phyloP scores from a whole-genome alignment of 2,888 invertebrate species.

The Nasonovia ribisnigri region DNA sequence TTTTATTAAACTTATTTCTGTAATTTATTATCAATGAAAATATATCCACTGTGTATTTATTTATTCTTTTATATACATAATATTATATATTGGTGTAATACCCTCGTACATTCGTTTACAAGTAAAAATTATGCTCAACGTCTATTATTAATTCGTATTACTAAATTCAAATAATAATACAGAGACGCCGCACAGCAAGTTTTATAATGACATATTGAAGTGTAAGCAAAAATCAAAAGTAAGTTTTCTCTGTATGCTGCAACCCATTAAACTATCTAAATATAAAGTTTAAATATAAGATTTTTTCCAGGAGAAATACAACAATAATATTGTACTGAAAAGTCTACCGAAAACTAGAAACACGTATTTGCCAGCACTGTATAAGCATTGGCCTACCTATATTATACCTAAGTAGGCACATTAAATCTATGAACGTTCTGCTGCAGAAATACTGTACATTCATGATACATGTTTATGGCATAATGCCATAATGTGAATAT shows the following conservation, averaged over 20 bases:
- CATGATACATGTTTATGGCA: not conserved
- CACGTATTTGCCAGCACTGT: not conserved
- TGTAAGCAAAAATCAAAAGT: not conserved
- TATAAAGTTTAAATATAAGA: no score
- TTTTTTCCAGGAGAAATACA: not conserved
- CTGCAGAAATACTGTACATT: not conserved
- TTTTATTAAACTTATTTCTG: no score
- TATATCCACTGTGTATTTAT: no score
- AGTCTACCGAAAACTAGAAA: not conserved
- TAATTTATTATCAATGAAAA: no score
- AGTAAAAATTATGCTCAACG: not conserved
- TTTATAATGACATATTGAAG: not conserved
- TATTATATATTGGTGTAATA: not conserved
- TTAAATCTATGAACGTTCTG: not conserved
- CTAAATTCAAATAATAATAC: not conserved
- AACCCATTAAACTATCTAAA: no score
- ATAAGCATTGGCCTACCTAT: not conserved
- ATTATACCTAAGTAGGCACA: not conserved
- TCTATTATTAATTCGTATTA: not conserved
- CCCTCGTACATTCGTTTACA: not conserved
- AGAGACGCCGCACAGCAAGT: not conserved
- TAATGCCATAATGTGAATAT: not conserved
- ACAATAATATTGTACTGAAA: not conserved
- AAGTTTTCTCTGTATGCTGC: not conserved
- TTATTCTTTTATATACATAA: not conserved